Conservation (phyloP, 53 echinoderm and acorn worm species). For the Pentamera pediparva region DNA sequence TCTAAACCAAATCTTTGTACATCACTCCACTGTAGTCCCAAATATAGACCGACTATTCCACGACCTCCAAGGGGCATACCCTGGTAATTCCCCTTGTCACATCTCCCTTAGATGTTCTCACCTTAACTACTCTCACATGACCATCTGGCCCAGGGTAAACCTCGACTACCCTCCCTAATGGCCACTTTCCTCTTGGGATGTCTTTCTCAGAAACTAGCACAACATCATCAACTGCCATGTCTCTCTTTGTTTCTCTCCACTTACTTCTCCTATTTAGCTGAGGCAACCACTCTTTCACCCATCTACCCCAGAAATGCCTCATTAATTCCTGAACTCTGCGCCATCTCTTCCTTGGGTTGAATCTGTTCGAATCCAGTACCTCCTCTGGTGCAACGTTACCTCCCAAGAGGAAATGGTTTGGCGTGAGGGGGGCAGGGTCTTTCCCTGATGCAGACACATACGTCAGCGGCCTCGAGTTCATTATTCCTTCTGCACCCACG, state of each 20-base stretch:
- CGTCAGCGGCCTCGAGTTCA: constrained; percentile 21
- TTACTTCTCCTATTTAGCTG: constrained; percentile 8
- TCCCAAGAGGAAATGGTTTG: background rate
- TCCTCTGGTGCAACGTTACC: constrained; percentile 1
- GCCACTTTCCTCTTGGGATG: background rate
- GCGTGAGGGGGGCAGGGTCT: too few relatives aligned
- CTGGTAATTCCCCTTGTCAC: background rate
- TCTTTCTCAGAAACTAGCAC: constrained; percentile 3
- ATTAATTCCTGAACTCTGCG: constrained; percentile 20
- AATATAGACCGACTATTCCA: too few relatives aligned
- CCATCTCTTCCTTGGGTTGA: constrained; percentile 23
- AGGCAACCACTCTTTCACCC: constrained; percentile 10
- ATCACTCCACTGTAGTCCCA: too few relatives aligned
- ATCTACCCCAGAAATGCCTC: constrained; percentile 21
- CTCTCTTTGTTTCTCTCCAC: constrained; percentile 9
- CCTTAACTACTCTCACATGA: constrained; percentile 27
- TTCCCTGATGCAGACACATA: constrained; percentile 9
- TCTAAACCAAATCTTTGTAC: too few relatives aligned
- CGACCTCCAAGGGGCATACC: background rate
- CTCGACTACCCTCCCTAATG: background rate
- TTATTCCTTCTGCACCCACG: constrained; percentile 14
- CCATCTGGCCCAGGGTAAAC: constrained; percentile 18
- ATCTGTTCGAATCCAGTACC: background rate
- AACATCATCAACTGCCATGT: background rate
- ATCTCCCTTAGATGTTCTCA: constrained; percentile 13